Evolutionary conservation across 1,140 invertebrate species (phyloP), one percentile per base, ranked within the genome.

Genomic region (Heterodera carotae): DNA sequence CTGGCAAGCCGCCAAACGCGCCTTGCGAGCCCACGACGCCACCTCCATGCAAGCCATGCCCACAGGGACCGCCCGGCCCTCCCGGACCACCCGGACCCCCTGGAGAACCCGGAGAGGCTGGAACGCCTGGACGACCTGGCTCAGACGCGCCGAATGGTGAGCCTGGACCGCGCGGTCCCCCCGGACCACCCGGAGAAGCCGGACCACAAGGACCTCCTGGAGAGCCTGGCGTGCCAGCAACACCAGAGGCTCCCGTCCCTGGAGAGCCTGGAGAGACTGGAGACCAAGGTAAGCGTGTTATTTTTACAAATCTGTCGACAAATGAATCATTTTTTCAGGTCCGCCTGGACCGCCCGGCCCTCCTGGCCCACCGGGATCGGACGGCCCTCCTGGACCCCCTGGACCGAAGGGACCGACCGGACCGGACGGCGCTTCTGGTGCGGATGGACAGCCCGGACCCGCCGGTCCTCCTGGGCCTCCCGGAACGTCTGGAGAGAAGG

Each of bases 191-290:
- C 25, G 79, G 79, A 75, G 72, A 81, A 29, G 15, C 80, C 29
- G 79, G 79, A 36, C 69, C 70, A 8, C 79, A 69, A n/a, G 85
- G 85, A 79, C 77, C 85, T 72, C 77, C 85, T 27, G 84, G 84
- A 66, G 75, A 84, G 56, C 73, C 83, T 12, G 86, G 86, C 62
- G 76, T 85, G 25, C 81, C 84, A 53, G 85, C 85, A 31, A 78
- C 81, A 31, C 73, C 53, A 66, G 85, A 86, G 73, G 84, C 85
- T 69, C 82, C 83, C 25, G 82, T 81, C 39, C 86, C 86, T 67
- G 85, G 85, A 85, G 84, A 86, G 75, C 84, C 84, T 29, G 84
- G 84, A 83, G 86, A 86, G 64, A 39, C 74, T 18, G 84, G 83
- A 77, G 85, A 87, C 33, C 81, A 66, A 76, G 81, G 80, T 78